Evolutionary conservation across 2,797 vertebrate species (phyloP).

Genomic region (Sarcophilus harrisii): DNA sequence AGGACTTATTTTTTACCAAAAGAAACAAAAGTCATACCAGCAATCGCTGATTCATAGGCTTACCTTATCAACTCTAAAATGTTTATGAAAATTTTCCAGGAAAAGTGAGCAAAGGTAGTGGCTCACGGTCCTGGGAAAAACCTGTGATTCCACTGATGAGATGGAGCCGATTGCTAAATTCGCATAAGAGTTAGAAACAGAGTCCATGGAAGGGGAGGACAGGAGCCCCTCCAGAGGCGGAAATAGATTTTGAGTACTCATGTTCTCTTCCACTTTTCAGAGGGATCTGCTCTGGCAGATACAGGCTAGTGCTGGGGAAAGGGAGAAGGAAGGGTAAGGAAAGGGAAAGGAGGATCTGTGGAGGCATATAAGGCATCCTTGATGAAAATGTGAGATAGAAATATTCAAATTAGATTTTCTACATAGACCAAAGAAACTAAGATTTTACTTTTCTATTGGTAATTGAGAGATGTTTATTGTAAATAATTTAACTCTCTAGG

Average conservation of each 20-base stretch:
- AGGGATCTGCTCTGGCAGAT: constrained; percentile 91
- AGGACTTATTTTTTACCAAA: neutral
- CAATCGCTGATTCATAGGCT: neutral
- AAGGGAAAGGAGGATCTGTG: too few species aligned
- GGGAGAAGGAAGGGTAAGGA: too few species aligned
- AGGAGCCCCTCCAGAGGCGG: constrained; percentile 90
- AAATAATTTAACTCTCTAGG: neutral
- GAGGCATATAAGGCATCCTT: neutral
- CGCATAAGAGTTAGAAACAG: constrained; percentile 88
- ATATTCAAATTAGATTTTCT: neutral
- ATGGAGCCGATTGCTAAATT: constrained; percentile 88
- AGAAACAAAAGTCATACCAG: neutral
- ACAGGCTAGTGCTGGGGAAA: constrained; percentile 81
- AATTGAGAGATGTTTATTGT: neutral
- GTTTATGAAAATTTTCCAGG: neutral
- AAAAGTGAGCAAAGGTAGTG: neutral
- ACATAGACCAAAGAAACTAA: neutral
- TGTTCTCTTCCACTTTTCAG: constrained; percentile 92
- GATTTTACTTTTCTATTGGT: neutral
- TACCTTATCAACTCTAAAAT: neutral
- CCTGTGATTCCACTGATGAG: neutral
- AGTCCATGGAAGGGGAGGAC: constrained; percentile 93
- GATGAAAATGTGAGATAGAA: neutral
- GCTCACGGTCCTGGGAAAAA: neutral
- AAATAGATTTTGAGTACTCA: constrained; percentile 91